Evolutionary conservation across 2,113 vertebrate genomes (phyloP).

Genomic region (Sigmodon hispidus): DNA sequence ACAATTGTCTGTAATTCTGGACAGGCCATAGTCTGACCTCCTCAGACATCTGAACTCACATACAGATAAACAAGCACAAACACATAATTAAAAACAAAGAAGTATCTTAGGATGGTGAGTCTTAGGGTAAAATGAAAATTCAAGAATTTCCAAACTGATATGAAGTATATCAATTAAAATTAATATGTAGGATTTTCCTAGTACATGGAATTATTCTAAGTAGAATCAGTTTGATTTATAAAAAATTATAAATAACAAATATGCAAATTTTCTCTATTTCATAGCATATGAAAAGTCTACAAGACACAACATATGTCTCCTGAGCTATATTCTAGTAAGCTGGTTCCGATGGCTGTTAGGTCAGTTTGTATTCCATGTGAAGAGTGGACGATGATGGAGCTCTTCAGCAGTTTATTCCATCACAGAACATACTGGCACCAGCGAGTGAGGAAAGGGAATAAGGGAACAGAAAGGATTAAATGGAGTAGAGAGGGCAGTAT

Average conservation of each 20-base stretch:
- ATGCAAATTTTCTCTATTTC: conserved; percentile 21
- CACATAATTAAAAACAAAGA: neutral
- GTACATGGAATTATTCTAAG: neutral
- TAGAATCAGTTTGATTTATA: neutral
- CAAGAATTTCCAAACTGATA: neutral
- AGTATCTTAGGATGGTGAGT: neutral
- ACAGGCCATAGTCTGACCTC: neutral
- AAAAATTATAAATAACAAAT: conserved; percentile 46
- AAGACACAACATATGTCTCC: neutral
- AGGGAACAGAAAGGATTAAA: neutral
- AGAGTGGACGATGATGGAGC: neutral
- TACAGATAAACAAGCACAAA: neutral
- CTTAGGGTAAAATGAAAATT: neutral
- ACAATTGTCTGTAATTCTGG: neutral
- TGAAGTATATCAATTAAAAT: neutral
- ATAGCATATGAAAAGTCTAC: neutral
- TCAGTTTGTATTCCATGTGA: neutral
- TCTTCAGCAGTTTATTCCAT: neutral
- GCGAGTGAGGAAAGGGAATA: neutral
- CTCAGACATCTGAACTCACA: neutral
- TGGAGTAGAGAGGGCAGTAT: neutral
- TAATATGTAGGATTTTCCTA: neutral
- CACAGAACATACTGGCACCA: neutral
- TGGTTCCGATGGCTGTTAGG: neutral
- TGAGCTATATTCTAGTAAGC: neutral